phyloP scores from a whole-genome alignment of 2,888 invertebrate genomes.

The Agrotis clavis region DNA sequence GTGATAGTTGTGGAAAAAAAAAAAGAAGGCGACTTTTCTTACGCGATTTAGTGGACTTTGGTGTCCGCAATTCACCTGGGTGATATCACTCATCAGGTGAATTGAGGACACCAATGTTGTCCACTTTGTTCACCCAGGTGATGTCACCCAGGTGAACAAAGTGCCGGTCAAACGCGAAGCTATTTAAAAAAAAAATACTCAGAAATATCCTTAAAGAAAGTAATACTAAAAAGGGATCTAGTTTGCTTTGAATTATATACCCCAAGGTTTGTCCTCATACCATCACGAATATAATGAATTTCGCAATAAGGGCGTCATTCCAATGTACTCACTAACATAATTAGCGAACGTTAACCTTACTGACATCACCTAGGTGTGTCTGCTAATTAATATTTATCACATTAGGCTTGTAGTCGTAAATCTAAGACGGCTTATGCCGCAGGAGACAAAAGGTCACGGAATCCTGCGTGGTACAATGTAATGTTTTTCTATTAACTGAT shows the following conservation, averaged over 20 bases:
- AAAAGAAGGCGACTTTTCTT: no score
- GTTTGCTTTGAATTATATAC: neutral
- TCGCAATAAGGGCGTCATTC: conserved; percentile 21
- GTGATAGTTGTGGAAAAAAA: no score
- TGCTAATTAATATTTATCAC: conserved; percentile 46
- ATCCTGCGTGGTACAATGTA: neutral
- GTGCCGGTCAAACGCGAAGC: no score
- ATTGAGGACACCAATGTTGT: no score
- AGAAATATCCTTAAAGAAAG: neutral
- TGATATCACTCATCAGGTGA: no score
- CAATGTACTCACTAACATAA: conserved; percentile 17
- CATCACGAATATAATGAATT: conserved; percentile 8
- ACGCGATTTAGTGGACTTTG: no score
- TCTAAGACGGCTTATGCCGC: neutral
- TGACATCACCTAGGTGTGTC: conserved; percentile 45
- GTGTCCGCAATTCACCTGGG: no score
- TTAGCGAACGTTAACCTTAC: conserved; percentile 21
- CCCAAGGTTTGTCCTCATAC: neutral
- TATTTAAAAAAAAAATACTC: no score
- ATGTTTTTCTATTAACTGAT: no score
- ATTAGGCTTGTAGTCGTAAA: conserved; percentile 13
- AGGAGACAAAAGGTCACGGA: conserved; percentile 18
- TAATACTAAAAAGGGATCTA: neutral
- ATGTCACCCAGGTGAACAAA: no score
- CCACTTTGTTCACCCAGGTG: no score